These are phyloP conservation scores for Agapostemon virescens DNA, from an alignment of 2,888 invertebrate species.

Conservation along the genomic window DNA sequence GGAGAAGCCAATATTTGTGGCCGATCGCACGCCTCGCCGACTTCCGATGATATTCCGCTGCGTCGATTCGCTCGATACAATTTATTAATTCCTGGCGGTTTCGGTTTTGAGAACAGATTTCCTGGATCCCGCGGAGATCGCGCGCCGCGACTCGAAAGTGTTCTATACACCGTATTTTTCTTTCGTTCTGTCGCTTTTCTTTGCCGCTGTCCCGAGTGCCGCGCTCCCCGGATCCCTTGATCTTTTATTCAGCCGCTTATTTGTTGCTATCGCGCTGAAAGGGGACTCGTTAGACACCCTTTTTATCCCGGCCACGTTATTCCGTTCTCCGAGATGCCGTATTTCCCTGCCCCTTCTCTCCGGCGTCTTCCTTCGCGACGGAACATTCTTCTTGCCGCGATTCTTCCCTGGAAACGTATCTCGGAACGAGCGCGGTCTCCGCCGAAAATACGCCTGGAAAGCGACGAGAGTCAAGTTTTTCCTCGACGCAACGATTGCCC, in stretches of 20 bases:
- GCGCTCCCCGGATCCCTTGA: conserved; percentile 1
- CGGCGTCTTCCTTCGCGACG: neutral
- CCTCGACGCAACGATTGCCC: neutral
- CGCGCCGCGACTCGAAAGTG: neutral
- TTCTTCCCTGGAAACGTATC: neutral
- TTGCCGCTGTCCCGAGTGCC: conserved; percentile 2
- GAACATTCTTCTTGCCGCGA: neutral
- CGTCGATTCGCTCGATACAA: neutral
- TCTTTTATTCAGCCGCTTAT: conserved; percentile 14
- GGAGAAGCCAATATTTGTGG: neutral
- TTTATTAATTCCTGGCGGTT: neutral
- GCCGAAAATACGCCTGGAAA: neutral
- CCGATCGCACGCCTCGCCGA: neutral
- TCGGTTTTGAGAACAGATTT: neutral
- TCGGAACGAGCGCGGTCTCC: neutral
- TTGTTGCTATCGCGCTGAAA: conserved; percentile 27
- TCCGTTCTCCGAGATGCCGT: conserved; percentile 19
- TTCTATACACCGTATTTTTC: neutral
- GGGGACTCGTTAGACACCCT: conserved; percentile 33
- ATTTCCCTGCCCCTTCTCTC: neutral
- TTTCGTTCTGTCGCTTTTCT: conserved; percentile 1
- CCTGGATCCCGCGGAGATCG: neutral
- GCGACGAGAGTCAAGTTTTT: neutral
- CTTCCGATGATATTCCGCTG: neutral
- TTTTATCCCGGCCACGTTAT: conserved; percentile 22